phyloP scores from a whole-genome alignment of 2,888 invertebrate species.

The Epirrita christyi region DNA sequence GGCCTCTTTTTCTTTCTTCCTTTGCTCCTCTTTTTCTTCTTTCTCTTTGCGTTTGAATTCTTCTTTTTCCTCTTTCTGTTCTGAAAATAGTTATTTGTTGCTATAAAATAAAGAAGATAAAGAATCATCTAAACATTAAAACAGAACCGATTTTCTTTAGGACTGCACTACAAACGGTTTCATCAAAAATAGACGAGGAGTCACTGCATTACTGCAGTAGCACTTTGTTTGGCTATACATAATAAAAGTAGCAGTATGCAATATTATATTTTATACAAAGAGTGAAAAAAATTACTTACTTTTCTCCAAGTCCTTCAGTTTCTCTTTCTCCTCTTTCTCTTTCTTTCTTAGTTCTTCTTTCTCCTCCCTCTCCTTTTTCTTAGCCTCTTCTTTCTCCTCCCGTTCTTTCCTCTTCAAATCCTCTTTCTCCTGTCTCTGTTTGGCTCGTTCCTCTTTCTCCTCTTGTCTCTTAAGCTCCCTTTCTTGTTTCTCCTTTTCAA shows the following conservation, averaged over 20 bases:
- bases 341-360: slow-evolving; percentile 82
- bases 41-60: slow-evolving; percentile 70
- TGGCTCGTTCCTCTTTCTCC: slow-evolving; percentile 79
- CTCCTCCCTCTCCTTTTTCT: slow-evolving; percentile 74
- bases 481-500: slow-evolving; percentile 77
- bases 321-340: slow-evolving; percentile 82
- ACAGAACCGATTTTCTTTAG: too few relatives aligned
- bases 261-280: neutral
- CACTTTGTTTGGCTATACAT: too few relatives aligned
- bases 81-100: slow-evolving; percentile 54
- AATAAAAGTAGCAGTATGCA: too few relatives aligned
- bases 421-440: slow-evolving; percentile 72
- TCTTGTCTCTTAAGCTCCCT: slow-evolving; percentile 71
- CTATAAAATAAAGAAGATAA: neutral
- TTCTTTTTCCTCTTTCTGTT: slow-evolving; percentile 72
- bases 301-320: slow-evolving; percentile 83
- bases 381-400: slow-evolving; percentile 77
- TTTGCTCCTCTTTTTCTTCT: slow-evolving; percentile 80
- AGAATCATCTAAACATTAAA: too few relatives aligned
- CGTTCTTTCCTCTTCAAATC: slow-evolving; percentile 67
- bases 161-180: too few relatives aligned
- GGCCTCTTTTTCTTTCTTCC: slow-evolving; percentile 79
- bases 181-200: too few relatives aligned
- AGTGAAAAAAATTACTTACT: slow-evolving; percentile 53
- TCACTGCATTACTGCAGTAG: too few relatives aligned